Evolutionary conservation across 2,888 invertebrate species (phyloP), one percentile per base, ranked within the genome.

Genomic region (Cerastis leucographa): DNA sequence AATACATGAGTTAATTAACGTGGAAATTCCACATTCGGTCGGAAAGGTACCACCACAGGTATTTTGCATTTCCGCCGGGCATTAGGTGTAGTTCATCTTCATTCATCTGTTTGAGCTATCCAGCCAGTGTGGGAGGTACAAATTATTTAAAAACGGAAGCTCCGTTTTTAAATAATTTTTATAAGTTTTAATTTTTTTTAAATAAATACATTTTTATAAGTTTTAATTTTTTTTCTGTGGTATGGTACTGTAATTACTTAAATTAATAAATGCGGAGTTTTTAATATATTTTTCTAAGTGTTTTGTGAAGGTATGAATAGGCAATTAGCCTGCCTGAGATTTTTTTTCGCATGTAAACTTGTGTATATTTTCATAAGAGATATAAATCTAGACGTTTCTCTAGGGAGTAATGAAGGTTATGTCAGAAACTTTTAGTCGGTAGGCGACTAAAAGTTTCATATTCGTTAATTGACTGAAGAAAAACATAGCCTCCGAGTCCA

Each of bases 61-160:
- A 73, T 74, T 74, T 73, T 61, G 40, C 73, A 61, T 73, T 42
- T 61, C 73, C 17, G 73, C 42, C 49, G 29, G 22, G 74, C 9
- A 74, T 74, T 74, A 25, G 40, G 49, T 42, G 14, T 61, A 42
- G 61, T 49, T n/a, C n/a, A n/a, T n/a, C n/a, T n/a, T n/a, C n/a
- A 61, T 73, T 61, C n/a, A 49, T 74, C 49, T 49, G 22, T 4
- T 1, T 54, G 69, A 46, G 25, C 35, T 59, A 17, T 8, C 17
- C 59, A 67, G 35, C 11, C 54, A 71, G 8, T 29, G 25, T 54
- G 29, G n/a, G 5, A 54, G 11, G 54, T 5, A 54, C n/a, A 11
- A 54, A 54, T 35, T 35, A 35, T 35, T 35, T 44, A 44, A 12
- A n/a, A n/a, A n/a, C n/a, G n/a, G n/a, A n/a, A n/a, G n/a, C n/a